Base-by-base conservation (phyloP, 2,797 vertebrate genomes). In the Hippocampus kuda region DNA sequence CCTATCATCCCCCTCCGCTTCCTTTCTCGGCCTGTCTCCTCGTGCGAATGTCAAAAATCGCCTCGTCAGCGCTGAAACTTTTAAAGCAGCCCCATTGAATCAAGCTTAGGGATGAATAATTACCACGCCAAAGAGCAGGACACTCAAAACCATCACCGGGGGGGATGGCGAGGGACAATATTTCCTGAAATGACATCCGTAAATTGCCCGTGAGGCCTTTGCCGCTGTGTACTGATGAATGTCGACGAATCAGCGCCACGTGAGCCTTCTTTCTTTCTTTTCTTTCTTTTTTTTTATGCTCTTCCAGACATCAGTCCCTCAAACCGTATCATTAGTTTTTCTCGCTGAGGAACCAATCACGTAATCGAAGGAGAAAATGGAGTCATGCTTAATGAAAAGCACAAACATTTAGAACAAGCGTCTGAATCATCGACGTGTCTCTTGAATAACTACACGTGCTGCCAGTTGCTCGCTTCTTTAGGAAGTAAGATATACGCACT, bases 71-170 rank as follows among this genome's bases (percentile, higher is more conserved):
- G 65, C 66, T 46, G 67, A 68, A 76, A 60, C 76, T 56, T 63
- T 53, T 59, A 38, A 51, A 81, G 67, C 59, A 70, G 71, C 71
- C 54, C 38, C 54, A 60, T 44, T 67, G 75, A 78, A 79, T 71
- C 49, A 75, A 77, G 69, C 74, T 71, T 76, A 72, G 66, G 60
- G 65, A 70, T 75, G 70, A 83, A 82, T 77, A 80, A 81, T 82
- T 75, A 74, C 72, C 74, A 73, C 73, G 79, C 69, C 74, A 77
- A 79, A 75, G 66, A 77, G 73, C 81, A 60, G 79, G 79, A 81
- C 77, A 78, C 68, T 72, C 66, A 18, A 3, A 62, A 70, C 72
- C 68, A 77, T 74, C 54, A 46, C 70, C 30, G 18, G 63, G 42
- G 42, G 42, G 44, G 63, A 71, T 62, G 38, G 41, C 3, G 3